Conservation (phyloP, 2,888 invertebrate species). For the Oxystoma pomonae region DNA sequence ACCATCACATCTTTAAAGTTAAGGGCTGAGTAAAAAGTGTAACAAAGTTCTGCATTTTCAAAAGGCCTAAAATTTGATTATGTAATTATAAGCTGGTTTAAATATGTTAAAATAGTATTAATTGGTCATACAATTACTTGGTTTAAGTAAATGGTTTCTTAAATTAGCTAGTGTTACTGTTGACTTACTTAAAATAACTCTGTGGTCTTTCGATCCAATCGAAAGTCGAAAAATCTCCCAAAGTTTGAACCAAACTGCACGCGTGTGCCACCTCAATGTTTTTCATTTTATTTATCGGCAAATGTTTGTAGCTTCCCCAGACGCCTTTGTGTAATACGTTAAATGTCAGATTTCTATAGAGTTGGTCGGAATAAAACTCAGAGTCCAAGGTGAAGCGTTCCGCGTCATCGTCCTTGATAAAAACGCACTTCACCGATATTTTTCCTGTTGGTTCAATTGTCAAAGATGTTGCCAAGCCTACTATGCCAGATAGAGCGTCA, state of each 20-base stretch:
- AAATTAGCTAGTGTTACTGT: too few relatives aligned
- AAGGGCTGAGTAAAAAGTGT: slow-evolving; percentile 78
- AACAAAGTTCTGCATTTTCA: slow-evolving; percentile 15
- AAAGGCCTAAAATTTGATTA: slow-evolving; percentile 17
- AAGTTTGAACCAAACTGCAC: slow-evolving; percentile 33
- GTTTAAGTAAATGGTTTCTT: too few relatives aligned
- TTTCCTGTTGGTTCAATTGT: slow-evolving; percentile 21
- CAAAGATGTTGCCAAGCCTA: slow-evolving; percentile 32
- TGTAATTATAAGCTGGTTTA: too few relatives aligned
- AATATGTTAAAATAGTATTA: too few relatives aligned
- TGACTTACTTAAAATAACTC: slow-evolving; percentile 20
- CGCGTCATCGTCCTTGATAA: slow-evolving; percentile 24
- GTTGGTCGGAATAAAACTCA: slow-evolving; percentile 27
- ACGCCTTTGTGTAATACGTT: slow-evolving; percentile 28
- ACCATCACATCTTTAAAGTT: slow-evolving; percentile 97
- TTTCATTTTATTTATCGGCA: slow-evolving; percentile 19
- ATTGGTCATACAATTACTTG: too few relatives aligned
- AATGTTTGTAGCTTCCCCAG: slow-evolving; percentile 34
- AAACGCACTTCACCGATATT: slow-evolving; percentile 23
- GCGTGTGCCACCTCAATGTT: slow-evolving; percentile 46
- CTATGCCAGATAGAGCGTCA: slow-evolving; percentile 27
- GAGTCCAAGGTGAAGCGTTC: slow-evolving; percentile 26
- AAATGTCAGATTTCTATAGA: slow-evolving; percentile 29
- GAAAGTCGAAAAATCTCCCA: slow-evolving; percentile 78
- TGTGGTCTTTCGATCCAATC: slow-evolving; percentile 68